phyloP scores from a whole-genome alignment of 1,140 invertebrate genomes.

The Panonychus citri region DNA sequence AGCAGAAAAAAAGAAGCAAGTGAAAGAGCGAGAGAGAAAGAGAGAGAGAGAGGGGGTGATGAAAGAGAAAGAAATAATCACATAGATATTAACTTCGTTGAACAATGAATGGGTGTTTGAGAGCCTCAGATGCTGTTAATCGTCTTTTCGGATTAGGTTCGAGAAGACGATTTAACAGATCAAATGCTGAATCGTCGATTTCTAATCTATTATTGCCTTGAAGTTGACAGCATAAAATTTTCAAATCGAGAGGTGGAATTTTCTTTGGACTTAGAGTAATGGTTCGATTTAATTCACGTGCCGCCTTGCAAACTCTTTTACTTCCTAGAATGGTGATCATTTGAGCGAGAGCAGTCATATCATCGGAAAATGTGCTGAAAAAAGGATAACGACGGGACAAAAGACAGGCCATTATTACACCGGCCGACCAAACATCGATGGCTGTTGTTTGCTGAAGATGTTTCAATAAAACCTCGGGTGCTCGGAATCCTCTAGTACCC shows the following conservation, averaged over 20 bases:
- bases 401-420: conserved; percentile 57
- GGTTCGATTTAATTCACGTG: conserved; percentile 36
- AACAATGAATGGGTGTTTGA: conserved; percentile 38
- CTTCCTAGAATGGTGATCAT: conserved; percentile 55
- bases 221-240: conserved; percentile 23
- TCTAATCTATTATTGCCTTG: conserved; percentile 20
- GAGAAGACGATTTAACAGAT: conserved; percentile 44
- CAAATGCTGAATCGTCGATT: conserved; percentile 33
- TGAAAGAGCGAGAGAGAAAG: no score
- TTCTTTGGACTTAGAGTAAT: conserved; percentile 9
- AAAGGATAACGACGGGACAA: conserved; percentile 56
- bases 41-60: no score
- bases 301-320: conserved; percentile 37
- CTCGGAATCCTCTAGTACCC: conserved; percentile 67
- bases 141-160: conserved; percentile 46
- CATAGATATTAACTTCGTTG: no score
- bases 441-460: conserved; percentile 48
- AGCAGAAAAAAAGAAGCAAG: no score
- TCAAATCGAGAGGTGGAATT: conserved; percentile 28
- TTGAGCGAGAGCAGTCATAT: conserved; percentile 53
- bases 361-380: conserved; percentile 47
- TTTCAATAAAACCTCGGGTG: conserved; percentile 64
- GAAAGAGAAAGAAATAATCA: no score
- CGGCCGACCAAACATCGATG: conserved; percentile 70
- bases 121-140: conserved; percentile 43